Evolutionary conservation across 1,140 invertebrate genomes (phyloP).

Genomic region (Agrilus planipennis): DNA sequence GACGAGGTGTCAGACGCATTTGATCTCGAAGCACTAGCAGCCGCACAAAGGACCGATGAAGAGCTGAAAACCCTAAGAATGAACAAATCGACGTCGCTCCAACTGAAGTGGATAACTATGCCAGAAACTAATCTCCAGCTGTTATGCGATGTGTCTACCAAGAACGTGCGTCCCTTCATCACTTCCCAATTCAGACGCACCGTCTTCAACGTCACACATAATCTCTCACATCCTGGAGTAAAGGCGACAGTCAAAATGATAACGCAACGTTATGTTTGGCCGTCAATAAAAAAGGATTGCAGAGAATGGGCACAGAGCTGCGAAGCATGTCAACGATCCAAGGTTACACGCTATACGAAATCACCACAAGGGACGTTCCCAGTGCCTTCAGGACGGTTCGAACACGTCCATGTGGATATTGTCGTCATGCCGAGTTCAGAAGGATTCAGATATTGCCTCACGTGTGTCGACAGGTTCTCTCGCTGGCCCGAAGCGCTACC

Average conservation of each 20-base stretch:
- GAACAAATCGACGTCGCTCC: too few relatives aligned
- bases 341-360: slow-evolving; percentile 18
- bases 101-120: too few relatives aligned
- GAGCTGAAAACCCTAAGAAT: too few relatives aligned
- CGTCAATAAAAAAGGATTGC: slow-evolving; percentile 26
- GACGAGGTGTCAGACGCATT: too few relatives aligned
- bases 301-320: slow-evolving; percentile 21
- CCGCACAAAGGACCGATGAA: too few relatives aligned
- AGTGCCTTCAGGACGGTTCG: slow-evolving; percentile 15
- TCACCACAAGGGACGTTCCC: slow-evolving; percentile 19
- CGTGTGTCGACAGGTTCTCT: slow-evolving; percentile 34
- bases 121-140: too few relatives aligned
- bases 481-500: slow-evolving; percentile 34
- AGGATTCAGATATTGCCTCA: slow-evolving; percentile 32
- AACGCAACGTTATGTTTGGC: slow-evolving; percentile 34
- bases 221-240: slow-evolving; percentile 22
- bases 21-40: too few relatives aligned
- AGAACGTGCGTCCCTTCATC: too few relatives aligned
- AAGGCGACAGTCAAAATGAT: slow-evolving; percentile 28
- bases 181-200: too few relatives aligned
- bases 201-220: slow-evolving; percentile 21
- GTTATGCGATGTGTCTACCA: too few relatives aligned
- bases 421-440: slow-evolving; percentile 32
- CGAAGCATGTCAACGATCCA: slow-evolving; percentile 23
- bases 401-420: slow-evolving; percentile 36